phyloP scores from a whole-genome alignment of 1,140 invertebrate genomes.

The Eufriesea mexicana region DNA sequence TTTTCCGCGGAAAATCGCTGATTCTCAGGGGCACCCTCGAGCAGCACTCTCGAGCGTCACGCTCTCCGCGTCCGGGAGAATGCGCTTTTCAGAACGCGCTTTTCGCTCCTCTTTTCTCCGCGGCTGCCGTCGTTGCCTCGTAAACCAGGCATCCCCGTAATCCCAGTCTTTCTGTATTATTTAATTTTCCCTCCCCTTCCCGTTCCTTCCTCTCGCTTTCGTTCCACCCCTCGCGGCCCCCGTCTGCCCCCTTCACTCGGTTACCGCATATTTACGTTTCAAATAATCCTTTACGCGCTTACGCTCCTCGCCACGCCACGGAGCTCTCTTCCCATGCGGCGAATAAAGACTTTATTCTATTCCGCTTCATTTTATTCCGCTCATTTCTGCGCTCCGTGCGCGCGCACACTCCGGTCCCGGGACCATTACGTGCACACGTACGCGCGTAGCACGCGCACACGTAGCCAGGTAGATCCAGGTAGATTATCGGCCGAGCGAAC shows the following conservation, averaged over 20 bases:
- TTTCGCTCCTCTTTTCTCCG: neutral
- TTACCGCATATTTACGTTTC: constrained; percentile 30
- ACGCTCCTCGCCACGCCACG: neutral
- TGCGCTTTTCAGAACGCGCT: neutral
- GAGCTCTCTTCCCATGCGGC: neutral
- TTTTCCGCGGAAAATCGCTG: neutral
- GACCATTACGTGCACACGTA: neutral
- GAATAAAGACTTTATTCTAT: constrained; percentile 46
- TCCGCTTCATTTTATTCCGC: constrained; percentile 1
- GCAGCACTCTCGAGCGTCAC: neutral
- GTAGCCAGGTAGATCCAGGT: neutral
- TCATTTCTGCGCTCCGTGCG: neutral
- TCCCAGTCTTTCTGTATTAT: constrained; percentile 39
- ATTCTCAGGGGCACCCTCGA: neutral
- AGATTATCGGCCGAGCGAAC: constrained; percentile 28
- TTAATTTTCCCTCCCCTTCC: neutral
- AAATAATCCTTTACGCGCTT: constrained; percentile 23
- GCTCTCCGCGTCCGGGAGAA: neutral
- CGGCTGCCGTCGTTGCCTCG: neutral
- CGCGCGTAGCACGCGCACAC: neutral
- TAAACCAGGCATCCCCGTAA: constrained; percentile 19
- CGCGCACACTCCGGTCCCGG: neutral
- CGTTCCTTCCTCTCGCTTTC: neutral
- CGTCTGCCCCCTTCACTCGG: neutral
- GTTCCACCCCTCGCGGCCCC: neutral